Evolutionary conservation across 2,888 invertebrate genomes (phyloP), one percentile per base, ranked within the genome.

Genomic region (Blastobasis adustella): DNA sequence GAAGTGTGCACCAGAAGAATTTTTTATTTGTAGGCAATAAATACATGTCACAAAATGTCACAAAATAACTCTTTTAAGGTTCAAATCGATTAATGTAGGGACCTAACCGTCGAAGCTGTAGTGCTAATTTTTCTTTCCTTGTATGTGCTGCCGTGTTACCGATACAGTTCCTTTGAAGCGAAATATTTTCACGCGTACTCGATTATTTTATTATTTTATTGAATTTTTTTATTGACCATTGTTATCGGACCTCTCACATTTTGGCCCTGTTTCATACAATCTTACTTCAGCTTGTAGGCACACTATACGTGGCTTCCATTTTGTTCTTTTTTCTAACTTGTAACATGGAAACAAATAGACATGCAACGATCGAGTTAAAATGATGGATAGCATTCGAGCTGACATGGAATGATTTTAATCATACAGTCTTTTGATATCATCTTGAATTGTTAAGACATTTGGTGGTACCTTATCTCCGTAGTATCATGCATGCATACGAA

Each of bases 161-260:
- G 62, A 54, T 48, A 55, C 62, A 60, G 54, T 54, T 56, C 59
- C 61, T 67, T 67, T 70, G 60, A 70, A 71, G 57, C 63, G 61
- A 66, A 75, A 71, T 68, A 71, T 23, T 23, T 23, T 23, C 23
- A 23, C 23, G 23, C 23, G 23, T 23, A 23, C 23, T 23, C 23
- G 23, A 3, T 23, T 23, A 23, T 23, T 23, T 23, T 23, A 23
- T 23, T 23, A 23, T 23, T 23, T 23, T 73, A 74, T 76, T 70
- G 69, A 71, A 76, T 73, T 67, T 23, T 75, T 79, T 77, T 79
- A 81, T 76, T 55, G 70, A 52, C 73, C 69, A 81, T 81, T 81
- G 80, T 81, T 73, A 67, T 57, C 62, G 59, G 60, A 54, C 63
- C 65, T 63, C 53, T 51, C 63, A 63, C 60, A 65, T 67, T 67